phyloP scores from a whole-genome alignment of 2,113 vertebrate genomes.

The Guaruba guarouba region DNA sequence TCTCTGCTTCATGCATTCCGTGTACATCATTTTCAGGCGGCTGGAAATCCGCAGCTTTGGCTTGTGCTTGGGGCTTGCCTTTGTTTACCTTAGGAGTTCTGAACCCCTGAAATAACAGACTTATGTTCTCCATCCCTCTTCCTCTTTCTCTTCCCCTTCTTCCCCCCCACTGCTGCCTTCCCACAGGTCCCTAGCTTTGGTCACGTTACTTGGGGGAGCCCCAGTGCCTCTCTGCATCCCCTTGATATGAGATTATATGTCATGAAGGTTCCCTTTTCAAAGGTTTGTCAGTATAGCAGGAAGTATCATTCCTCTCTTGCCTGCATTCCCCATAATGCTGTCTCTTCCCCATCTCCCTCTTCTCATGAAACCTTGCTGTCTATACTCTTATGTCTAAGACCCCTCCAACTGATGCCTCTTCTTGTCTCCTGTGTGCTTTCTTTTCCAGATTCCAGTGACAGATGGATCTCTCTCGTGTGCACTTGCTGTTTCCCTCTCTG shows the following conservation, averaged over 20 bases:
- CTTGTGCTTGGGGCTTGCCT: neutral
- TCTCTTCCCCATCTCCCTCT: neutral
- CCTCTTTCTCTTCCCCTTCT: neutral
- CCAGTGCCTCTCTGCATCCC: neutral
- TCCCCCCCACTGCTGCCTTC: neutral
- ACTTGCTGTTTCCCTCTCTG: slow-evolving; percentile 25
- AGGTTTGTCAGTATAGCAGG: slow-evolving; percentile 26
- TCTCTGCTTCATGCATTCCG: neutral
- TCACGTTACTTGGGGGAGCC: neutral
- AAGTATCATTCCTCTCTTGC: neutral
- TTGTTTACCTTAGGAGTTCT: slow-evolving; percentile 16
- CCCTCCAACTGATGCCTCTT: slow-evolving; percentile 38
- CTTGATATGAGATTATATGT: neutral
- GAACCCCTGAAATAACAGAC: neutral
- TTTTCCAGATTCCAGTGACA: slow-evolving; percentile 78
- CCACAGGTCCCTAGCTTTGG: neutral
- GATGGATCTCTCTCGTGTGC: slow-evolving; percentile 66
- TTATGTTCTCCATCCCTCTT: neutral
- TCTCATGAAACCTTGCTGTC: slow-evolving; percentile 3
- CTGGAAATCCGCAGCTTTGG: neutral
- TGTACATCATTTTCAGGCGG: neutral
- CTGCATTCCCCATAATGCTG: neutral
- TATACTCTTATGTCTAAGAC: slow-evolving; percentile 11
- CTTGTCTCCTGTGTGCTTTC: slow-evolving; percentile 61
- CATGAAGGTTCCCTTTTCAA: neutral